Evolutionary conservation across 37 sponge, comb jelly and placozoan genomes (phyloP).

Genomic region (Cliona cf. orientalis): DNA sequence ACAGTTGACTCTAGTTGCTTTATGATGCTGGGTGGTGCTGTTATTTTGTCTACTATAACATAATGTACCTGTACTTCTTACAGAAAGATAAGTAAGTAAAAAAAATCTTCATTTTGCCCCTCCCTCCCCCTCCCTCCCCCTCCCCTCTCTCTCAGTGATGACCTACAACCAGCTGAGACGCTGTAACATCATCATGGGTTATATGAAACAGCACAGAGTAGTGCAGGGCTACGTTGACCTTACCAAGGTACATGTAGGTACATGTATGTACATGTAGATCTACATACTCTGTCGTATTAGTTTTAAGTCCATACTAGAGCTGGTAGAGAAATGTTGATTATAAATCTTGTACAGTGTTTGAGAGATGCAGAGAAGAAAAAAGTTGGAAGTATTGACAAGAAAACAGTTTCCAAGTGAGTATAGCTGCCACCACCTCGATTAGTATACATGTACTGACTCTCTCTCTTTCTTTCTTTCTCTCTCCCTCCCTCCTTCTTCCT

Average conservation of each 20-base stretch:
- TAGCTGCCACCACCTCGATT: neutral
- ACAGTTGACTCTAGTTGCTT: too few species aligned
- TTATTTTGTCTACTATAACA: neutral
- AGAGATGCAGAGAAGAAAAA: conserved; percentile 17
- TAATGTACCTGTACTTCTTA: neutral
- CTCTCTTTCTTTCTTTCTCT: neutral
- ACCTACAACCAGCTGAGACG: conserved; percentile 35
- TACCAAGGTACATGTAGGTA: neutral
- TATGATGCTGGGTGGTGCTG: neutral
- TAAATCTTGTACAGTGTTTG: conserved; percentile 27
- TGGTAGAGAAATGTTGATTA: neutral
- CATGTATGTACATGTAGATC: neutral
- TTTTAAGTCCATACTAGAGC: neutral
- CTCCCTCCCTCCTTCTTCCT: neutral
- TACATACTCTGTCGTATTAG: neutral
- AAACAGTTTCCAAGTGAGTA: conserved; percentile 44
- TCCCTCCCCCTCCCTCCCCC: neutral
- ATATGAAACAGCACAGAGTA: neutral
- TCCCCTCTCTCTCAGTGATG: neutral
- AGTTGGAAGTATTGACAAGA: conserved; percentile 40
- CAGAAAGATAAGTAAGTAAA: neutral
- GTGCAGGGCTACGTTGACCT: neutral
- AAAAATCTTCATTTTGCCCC: neutral
- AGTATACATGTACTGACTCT: too few species aligned
- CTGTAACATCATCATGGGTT: conserved; percentile 20